These are phyloP conservation scores for Spizella passerina DNA, from an alignment of 2,797 vertebrate genomes.

Conservation along the genomic window DNA sequence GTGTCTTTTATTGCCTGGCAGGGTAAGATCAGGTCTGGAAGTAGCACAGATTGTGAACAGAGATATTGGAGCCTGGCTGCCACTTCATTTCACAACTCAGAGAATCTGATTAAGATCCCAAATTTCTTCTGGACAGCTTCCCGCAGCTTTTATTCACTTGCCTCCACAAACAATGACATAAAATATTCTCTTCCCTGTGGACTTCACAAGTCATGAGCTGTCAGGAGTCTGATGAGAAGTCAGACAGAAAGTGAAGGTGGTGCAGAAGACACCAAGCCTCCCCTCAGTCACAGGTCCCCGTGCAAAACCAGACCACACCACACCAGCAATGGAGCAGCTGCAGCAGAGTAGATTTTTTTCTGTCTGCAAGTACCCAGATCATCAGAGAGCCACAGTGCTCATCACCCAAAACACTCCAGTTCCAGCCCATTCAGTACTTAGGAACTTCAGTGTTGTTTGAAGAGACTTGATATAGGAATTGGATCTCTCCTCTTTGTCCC, in stretches of 20 bases:
- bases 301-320: background rate
- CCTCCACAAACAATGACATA: background rate
- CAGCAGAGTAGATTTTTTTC: background rate
- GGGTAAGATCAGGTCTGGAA: background rate
- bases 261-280: background rate
- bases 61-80: background rate
- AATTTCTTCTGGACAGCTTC: background rate
- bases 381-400: background rate
- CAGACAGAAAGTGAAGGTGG: background rate
- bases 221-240: background rate
- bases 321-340: background rate
- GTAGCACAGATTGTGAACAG: background rate
- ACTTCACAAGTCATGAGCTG: background rate
- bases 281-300: background rate
- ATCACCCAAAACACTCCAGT: background rate
- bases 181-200: background rate
- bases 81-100: background rate
- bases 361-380: background rate
- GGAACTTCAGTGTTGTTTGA: background rate
- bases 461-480: background rate
- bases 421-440: background rate
- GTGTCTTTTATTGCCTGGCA: background rate
- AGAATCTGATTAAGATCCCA: background rate
- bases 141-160: background rate
- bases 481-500: background rate